A percentile compares a stretch with the other conserved stretches of the same genome.
phyloP scores from a whole-genome alignment of 1,140 invertebrate genomes.

The Phthorimaea operculella region DNA sequence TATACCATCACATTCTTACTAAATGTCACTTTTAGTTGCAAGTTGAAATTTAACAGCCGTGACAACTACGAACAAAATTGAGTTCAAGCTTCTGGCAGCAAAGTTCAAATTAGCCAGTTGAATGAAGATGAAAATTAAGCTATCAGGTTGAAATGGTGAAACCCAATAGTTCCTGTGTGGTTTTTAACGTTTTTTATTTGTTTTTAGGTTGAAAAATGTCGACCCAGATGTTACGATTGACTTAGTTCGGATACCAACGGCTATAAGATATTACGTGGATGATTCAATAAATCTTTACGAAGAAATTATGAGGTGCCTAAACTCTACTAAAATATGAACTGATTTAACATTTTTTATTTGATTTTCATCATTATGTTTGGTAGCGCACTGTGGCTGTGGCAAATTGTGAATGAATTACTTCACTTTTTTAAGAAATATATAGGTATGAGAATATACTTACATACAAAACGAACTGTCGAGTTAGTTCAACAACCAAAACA shows the following conservation, averaged over 20 bases:
- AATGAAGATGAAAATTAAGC: conserved; percentile 27
- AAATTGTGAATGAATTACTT: no score
- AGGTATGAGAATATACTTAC: no score
- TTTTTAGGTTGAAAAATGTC: conserved; percentile 23
- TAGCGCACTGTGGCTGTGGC: no score
- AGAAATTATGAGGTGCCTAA: no score
- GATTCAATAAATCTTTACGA: no score
- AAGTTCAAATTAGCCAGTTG: conserved; percentile 15
- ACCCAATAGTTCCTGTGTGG: conserved; percentile 36
- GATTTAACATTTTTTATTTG: no score
- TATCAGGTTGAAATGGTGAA: conserved; percentile 34
- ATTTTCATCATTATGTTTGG: no score
- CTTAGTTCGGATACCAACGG: not conserved
- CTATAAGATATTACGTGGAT: no score
- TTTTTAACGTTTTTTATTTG: conserved; percentile 24
- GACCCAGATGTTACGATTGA: conserved; percentile 26
- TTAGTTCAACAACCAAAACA: no score
- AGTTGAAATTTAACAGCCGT: conserved; percentile 1
- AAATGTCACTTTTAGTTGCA: conserved; percentile 28
- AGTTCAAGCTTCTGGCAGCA: not conserved
- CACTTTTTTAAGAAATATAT: no score
- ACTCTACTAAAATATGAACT: no score
- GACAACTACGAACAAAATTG: not conserved
- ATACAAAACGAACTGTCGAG: no score
- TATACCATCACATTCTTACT: conserved; percentile 25